A percentile compares a stretch with the other conserved stretches of the same genome.
These are phyloP conservation scores for Aphodius granarius DNA, from an alignment of 2,888 invertebrate genomes.

Conservation along the genomic window DNA sequence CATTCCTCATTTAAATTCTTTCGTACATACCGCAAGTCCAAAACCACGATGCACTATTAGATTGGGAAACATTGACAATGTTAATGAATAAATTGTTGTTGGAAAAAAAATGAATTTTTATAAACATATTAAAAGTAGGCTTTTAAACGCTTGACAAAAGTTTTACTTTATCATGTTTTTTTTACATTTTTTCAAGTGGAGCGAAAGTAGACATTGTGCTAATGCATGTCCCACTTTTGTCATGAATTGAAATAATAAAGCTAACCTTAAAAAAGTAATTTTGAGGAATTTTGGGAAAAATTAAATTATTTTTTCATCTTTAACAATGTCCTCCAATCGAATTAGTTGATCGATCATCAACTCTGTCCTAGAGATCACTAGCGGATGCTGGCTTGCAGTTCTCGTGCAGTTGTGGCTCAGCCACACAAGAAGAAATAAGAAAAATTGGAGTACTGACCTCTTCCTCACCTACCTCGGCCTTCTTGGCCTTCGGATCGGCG, in stretches of 20 bases:
- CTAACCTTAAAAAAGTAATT: too few relatives aligned
- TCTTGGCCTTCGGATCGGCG: constrained; percentile 83
- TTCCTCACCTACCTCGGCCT: constrained; percentile 65
- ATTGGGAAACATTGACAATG: not conserved
- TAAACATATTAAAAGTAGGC: too few relatives aligned
- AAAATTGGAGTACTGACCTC: constrained; percentile 57
- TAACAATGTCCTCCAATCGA: not conserved
- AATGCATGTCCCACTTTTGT: too few relatives aligned
- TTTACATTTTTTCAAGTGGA: too few relatives aligned
- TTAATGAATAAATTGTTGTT: not conserved
- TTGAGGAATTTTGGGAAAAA: too few relatives aligned
- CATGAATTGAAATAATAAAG: too few relatives aligned
- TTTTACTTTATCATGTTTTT: too few relatives aligned
- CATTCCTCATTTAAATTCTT: constrained; percentile 28
- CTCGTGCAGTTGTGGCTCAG: not conserved
- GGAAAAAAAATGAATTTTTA: too few relatives aligned
- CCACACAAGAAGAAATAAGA: not conserved
- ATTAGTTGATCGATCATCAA: not conserved
- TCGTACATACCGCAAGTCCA: constrained; percentile 37
- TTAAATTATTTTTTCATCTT: too few relatives aligned
- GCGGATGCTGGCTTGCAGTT: not conserved
- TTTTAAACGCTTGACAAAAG: too few relatives aligned
- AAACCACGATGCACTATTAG: constrained; percentile 33
- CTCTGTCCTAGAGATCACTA: not conserved
- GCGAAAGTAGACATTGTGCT: too few relatives aligned